A percentile compares a stretch with the other conserved stretches of the same genome.
Evolutionary conservation across 2,797 vertebrate species (phyloP).

Genomic region (Sebastes hubbsi): DNA sequence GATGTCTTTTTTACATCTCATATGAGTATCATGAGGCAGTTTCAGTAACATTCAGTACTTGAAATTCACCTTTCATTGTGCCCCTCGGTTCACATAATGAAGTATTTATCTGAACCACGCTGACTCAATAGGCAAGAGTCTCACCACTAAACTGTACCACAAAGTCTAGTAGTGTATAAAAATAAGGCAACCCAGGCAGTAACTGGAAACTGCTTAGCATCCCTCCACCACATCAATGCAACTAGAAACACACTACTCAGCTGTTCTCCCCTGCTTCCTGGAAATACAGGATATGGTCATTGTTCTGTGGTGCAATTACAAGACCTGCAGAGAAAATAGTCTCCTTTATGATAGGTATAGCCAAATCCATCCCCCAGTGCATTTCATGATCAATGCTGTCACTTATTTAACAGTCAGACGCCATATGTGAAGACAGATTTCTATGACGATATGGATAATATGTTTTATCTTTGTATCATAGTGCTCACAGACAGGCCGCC

Average conservation of each 20-base stretch:
- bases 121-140: constrained; percentile 72
- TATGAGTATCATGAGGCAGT: neutral
- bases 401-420: constrained; percentile 21
- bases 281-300: constrained; percentile 68
- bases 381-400: constrained; percentile 43
- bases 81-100: constrained; percentile 74
- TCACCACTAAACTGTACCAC: constrained; percentile 66
- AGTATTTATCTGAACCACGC: constrained; percentile 81
- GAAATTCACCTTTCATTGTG: constrained; percentile 55
- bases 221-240: constrained; percentile 74
- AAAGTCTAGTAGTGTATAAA: constrained; percentile 66
- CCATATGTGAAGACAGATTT: constrained; percentile 8
- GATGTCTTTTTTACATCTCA: neutral
- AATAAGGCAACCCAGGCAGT: constrained; percentile 63
- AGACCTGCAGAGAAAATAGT: constrained; percentile 56
- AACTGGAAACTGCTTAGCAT: constrained; percentile 71
- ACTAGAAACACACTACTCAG: constrained; percentile 71
- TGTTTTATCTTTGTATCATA: constrained; percentile 70
- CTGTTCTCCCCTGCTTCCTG: constrained; percentile 64
- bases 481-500: constrained; percentile 97
- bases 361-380: constrained; percentile 48
- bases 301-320: constrained; percentile 70
- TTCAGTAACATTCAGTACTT: constrained; percentile 13
- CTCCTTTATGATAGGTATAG: constrained; percentile 38
- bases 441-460: neutral